Base-by-base conservation (phyloP, 2,797 vertebrate species). In the Pantherophis alleghaniensis region DNA sequence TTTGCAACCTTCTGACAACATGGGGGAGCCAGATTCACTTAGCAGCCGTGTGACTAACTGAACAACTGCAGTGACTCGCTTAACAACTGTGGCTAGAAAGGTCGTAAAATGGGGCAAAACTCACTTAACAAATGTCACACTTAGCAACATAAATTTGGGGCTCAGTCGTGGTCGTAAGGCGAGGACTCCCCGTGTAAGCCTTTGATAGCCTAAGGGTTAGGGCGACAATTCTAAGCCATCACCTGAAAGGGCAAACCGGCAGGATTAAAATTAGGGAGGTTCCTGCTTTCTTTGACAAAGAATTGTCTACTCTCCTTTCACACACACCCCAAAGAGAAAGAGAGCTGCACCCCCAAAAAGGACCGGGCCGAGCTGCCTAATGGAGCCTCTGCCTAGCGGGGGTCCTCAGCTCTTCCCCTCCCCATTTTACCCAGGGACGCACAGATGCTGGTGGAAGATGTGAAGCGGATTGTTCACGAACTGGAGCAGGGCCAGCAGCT, bases 381-480 rank as follows among this genome's bases (percentile, higher is more conserved):
- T 20, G 69, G 69, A 37, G 69, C 69, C 32, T 3, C 32, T 37
- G 32, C 32, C 32, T 74, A 20, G 14, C 7, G 32, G 66, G 14
- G 32, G 32, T 20, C 32, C 69, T 42, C 18, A 79, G 18, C 37
- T 79, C 32, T 22, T 22, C 74, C 37, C 37, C 74, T 37, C 16
- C 32, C 37, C 10, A 0, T 42, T 92, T 91, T 93, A 28, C 92
- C 24, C 96, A 99, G 99, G 96, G 99, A 99, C 93, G 99, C 99
- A 91, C 99, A 99, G 93, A 99, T 99, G 99, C 98, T 99, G 95
- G 98, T 99, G 97, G 99, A 99, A 95, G 99, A 99, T 97, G 99
- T 99, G 91, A 99, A 99, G 96, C 98, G 99, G 95, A 98, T 99
- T 1, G 98, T 99, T 93, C 97, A 98, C 13, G 99, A 99, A 92